A percentile compares a stretch with the other conserved stretches of the same genome.
Evolutionary conservation across 2,797 vertebrate species (phyloP).

Genomic region (Coccyzus lansbergi): DNA sequence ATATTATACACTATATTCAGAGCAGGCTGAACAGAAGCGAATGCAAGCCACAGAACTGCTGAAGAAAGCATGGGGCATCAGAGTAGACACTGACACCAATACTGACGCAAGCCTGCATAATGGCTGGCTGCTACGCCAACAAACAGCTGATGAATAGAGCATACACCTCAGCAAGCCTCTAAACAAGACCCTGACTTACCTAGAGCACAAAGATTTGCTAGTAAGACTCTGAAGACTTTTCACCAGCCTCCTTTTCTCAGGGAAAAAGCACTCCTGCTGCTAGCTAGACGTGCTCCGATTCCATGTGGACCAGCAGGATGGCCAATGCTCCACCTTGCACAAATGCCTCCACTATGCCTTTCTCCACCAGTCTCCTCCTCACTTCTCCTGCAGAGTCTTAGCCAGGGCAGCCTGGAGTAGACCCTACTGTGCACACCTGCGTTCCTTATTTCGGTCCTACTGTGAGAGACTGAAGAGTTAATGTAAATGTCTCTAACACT

Average conservation of each 20-base stretch:
- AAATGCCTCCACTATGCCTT: neutral
- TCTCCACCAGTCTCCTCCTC: neutral
- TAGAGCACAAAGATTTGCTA: neutral
- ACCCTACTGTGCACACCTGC: neutral
- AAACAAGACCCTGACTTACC: neutral
- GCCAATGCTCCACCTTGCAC: fast-evolving
- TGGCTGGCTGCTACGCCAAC: neutral
- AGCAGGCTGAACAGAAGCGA: neutral
- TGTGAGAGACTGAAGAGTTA: no score
- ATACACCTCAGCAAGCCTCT: neutral
- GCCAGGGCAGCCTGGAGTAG: neutral
- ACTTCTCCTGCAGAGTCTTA: neutral
- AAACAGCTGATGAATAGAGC: neutral
- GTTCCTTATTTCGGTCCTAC: neutral
- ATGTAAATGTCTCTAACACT: no score
- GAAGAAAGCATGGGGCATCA: neutral
- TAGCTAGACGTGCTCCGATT: fast-evolving
- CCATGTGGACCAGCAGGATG: neutral
- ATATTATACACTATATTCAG: neutral
- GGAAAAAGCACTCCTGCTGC: neutral
- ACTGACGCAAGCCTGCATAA: fast-evolving
- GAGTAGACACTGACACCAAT: neutral
- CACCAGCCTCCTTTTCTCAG: neutral
- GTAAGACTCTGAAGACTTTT: neutral
- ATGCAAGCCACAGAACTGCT: neutral